These are phyloP conservation scores for Lepus oiostolus DNA, from an alignment of 2,797 vertebrate species.

Conservation along the genomic window DNA sequence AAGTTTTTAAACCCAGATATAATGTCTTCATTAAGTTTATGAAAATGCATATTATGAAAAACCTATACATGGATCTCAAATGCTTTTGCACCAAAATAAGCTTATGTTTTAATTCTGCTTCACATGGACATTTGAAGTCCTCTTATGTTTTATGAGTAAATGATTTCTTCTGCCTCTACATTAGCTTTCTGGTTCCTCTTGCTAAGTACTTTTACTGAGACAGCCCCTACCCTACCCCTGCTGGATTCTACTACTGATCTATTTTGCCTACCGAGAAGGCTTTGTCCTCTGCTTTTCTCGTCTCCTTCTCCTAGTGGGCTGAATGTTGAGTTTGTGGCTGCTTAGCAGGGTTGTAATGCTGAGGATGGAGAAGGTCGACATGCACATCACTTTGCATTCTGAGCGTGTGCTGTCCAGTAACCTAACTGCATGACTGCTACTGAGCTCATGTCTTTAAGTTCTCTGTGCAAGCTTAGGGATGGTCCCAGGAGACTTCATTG, in stretches of 20 bases:
- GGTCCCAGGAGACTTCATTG: slow-evolving; percentile 46
- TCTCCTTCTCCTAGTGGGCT: not conserved
- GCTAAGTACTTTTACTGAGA: not conserved
- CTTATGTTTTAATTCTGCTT: too few relatives aligned
- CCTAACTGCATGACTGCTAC: not conserved
- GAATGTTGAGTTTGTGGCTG: not conserved
- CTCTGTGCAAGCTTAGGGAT: slow-evolving; percentile 1
- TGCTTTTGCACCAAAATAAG: too few relatives aligned
- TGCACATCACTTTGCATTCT: slow-evolving; percentile 55
- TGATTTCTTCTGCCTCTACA: not conserved
- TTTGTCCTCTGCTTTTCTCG: not conserved
- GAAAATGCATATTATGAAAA: too few relatives aligned
- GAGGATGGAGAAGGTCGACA: slow-evolving; percentile 50
- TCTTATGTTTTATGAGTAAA: not conserved
- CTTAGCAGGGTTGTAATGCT: not conserved
- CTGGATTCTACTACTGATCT: not conserved
- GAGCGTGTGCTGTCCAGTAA: not conserved
- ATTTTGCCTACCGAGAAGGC: not conserved
- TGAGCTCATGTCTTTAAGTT: slow-evolving; percentile 80
- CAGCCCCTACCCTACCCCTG: not conserved
- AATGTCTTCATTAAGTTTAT: too few relatives aligned
- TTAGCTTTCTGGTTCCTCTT: not conserved
- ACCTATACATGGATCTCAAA: too few relatives aligned
- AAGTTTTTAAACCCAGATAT: too few relatives aligned
- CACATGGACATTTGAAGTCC: too few relatives aligned